Evolutionary conservation across 2,888 invertebrate genomes (phyloP).

Genomic region (Cetonia aurata): DNA sequence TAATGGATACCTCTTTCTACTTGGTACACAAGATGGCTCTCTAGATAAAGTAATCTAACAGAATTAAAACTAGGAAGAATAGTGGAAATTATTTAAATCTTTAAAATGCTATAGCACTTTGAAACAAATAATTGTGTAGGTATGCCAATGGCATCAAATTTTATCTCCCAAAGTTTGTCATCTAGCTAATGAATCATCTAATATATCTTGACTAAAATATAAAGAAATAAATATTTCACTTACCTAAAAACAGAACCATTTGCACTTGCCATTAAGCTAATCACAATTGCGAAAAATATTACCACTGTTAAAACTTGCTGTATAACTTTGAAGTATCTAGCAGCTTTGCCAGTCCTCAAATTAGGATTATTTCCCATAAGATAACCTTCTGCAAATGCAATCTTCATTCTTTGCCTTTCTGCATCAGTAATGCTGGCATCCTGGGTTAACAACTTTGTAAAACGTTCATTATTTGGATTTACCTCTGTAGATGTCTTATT

Average conservation of each 20-base stretch:
- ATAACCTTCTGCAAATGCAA: slow-evolving; percentile 94
- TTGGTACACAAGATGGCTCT: too few species aligned
- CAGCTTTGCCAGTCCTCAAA: slow-evolving; percentile 67
- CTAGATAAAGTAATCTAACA: too few species aligned
- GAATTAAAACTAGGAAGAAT: too few species aligned
- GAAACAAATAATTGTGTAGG: too few species aligned
- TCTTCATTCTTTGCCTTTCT: slow-evolving; percentile 82
- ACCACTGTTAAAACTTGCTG: slow-evolving; percentile 81
- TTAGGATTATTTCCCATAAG: slow-evolving; percentile 75
- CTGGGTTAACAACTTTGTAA: slow-evolving; percentile 71
- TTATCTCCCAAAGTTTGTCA: too few species aligned
- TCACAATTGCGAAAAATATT: slow-evolving; percentile 82
- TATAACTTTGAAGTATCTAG: slow-evolving; percentile 77
- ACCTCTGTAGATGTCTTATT: slow-evolving; percentile 51
- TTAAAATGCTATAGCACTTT: too few species aligned
- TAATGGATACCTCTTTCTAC: too few species aligned
- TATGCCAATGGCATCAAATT: too few species aligned
- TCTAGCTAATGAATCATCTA: too few species aligned
- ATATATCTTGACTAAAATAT: too few species aligned
- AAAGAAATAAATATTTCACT: slow-evolving; percentile 47
- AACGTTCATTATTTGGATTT: slow-evolving; percentile 64
- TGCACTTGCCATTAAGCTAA: slow-evolving; percentile 80
- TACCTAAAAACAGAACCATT: slow-evolving; percentile 80
- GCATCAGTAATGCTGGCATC: slow-evolving; percentile 64
- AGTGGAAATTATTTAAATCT: too few species aligned